These are phyloP conservation scores for Nibea albiflora DNA, from an alignment of 2,113 vertebrate species.

Conservation along the genomic window DNA sequence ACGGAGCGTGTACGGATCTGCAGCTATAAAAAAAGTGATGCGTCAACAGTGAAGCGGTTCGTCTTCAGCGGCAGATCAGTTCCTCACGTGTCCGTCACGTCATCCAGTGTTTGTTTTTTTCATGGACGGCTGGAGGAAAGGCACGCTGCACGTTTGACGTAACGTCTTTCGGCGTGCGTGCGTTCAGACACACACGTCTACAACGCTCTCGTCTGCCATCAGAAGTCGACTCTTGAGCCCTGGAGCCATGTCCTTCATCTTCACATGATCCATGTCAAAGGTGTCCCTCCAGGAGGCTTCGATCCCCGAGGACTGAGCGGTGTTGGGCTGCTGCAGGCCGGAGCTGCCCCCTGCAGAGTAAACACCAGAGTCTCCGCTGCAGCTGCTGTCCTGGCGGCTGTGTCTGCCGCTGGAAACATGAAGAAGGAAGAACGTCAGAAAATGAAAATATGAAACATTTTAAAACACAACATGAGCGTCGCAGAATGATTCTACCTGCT, in stretches of 20 bases:
- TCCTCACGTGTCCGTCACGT: background rate
- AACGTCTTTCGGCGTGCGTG: background rate
- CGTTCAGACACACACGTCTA: slow-evolving; percentile 59
- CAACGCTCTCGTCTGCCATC: slow-evolving; percentile 26
- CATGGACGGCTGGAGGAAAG: slow-evolving; percentile 5
- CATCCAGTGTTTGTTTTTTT: background rate
- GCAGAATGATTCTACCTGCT: slow-evolving; percentile 21
- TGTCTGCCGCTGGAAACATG: slow-evolving; percentile 34
- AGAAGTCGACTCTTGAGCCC: background rate
- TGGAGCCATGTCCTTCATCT: slow-evolving; percentile 34
- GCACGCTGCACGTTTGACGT: slow-evolving; percentile 5
- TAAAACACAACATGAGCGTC: background rate
- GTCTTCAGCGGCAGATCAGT: background rate
- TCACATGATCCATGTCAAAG: slow-evolving; percentile 23
- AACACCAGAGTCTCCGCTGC: slow-evolving; percentile 78
- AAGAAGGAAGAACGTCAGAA: background rate
- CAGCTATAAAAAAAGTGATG: background rate
- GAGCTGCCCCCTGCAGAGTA: slow-evolving; percentile 75
- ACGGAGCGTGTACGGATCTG: background rate
- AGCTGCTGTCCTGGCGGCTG: slow-evolving; percentile 69
- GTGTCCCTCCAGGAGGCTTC: background rate
- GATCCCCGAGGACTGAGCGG: fast-evolving
- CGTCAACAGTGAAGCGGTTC: background rate
- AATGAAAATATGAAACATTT: too few relatives aligned
- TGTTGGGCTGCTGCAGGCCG: background rate